Evolutionary conservation across 2,888 invertebrate species (phyloP), one percentile per base, ranked within the genome.

Genomic region (Eilema griseolum): DNA sequence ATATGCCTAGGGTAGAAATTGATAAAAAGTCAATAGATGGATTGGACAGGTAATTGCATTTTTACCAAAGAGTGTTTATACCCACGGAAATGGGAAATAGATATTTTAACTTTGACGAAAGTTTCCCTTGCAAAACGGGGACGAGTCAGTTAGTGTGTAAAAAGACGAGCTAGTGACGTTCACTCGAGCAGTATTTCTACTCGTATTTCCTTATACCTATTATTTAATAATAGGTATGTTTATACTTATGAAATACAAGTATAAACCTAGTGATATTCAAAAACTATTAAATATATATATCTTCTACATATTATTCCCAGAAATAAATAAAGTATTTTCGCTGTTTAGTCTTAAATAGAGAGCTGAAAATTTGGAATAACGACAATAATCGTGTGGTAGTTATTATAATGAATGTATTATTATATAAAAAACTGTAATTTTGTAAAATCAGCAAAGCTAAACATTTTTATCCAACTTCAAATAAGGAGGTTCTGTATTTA

Each of bases 321-420:
- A 23, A 62, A 20, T 5, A 46, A 20, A 52, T 5, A 52, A 52
- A 52, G n/a, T 52, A 70, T 33, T 61, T 64, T 64, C 73, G 61
- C 69, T 76, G 60, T 46, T 46, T 73, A 73, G 70, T 28, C 63
- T 69, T 70, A 69, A 65, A 72, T 57, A 69, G 70, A 76, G 74
- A 75, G 71, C 74, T 80, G 73, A 70, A 66, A 70, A 69, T 26
- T 80, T 72, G 69, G 24, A 76, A 80, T 76, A 68, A 80, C 74
- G 81, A 81, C 81, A 81, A 81, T 81, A 81, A 78, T 68, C 72
- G 78, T 78, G 78, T 76, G 76, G 12, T 26, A 68, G 33, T 37
- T 63, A 26, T 28, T 57, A 24, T 52, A 67, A 67, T 31, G 11
- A 31, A 33, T 5, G 28, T 59, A 59, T 59, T 28, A 59, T 31